Evolutionary conservation across 2,797 vertebrate species (phyloP), one percentile per base, ranked within the genome.

Genomic region (Sebastes flavidus): DNA sequence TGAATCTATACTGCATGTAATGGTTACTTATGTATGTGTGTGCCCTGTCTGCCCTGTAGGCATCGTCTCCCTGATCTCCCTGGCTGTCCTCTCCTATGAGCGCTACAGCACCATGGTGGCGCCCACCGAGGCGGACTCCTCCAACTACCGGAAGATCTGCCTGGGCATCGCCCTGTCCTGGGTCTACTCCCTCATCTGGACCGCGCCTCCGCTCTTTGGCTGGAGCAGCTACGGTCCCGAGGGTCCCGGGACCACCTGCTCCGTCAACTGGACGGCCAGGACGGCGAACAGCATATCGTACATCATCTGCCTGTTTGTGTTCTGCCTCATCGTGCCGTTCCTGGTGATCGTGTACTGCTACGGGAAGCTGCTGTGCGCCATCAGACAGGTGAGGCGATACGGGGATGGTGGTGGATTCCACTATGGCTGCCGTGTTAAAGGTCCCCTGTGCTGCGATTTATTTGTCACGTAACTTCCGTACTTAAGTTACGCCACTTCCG

Each of bases 191-290:
- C 89, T 97, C 74, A 4, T 94, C 58, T 97, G 97, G 97, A 96
- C 95, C 6, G 6, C 91, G 29, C 96, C 96, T 0, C 96, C 95
- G 0, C 96, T 97, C 27, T 94, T 97, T 2, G 96, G 96, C 62
- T 97, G 97, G 97, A 97, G 96, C 87, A 94, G 90, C 49, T 97
- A 96, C 0, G 95, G 96, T 32, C 96, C 93, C 0, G 96, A 98
- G 85, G 96, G 96, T 12, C 92, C 96, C 2, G 97, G 96, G 14
- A 96, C 96, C 82, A 97, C 94, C 10, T 97, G 96, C 89, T 97
- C 96, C 0, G 94, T 97, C 1, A 95, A 97, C 92, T 97, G 96
- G 97, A 95, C 88, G 8, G 90, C 92, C 80, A 95, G 90, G 81
- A 96, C 95, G 0, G 72, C 92, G 4, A 96, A 95, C 69, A 97